A percentile compares a stretch with the other conserved stretches of the same genome.
Conservation (phyloP, 2,797 vertebrate species). For the Ambastaia sidthimunki region DNA sequence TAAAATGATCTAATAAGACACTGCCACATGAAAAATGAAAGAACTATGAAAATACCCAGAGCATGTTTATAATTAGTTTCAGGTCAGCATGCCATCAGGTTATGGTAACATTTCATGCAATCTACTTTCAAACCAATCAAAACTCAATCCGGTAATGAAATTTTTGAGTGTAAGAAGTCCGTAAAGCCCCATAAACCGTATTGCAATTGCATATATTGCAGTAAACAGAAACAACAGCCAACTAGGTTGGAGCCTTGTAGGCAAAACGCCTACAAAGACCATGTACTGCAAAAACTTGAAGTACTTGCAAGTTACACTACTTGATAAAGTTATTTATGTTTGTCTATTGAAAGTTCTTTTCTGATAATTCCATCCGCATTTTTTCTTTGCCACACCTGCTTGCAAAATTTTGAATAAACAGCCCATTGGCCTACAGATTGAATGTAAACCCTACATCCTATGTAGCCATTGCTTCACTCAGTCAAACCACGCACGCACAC, state of each 20-base stretch:
- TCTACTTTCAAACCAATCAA: not conserved
- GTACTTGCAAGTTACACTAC: not conserved
- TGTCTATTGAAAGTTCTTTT: not conserved
- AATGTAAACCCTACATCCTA: conserved; percentile 68
- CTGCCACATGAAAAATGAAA: not conserved
- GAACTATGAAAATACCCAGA: not conserved
- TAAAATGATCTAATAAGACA: not conserved
- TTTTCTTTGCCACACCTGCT: not conserved
- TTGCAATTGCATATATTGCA: not conserved
- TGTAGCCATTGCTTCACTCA: not conserved
- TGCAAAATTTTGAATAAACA: not conserved
- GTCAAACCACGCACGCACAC: too few relatives aligned
- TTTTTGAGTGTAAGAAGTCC: not conserved
- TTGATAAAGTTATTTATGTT: conserved; percentile 4
- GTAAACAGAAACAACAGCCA: not conserved
- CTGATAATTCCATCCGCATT: not conserved
- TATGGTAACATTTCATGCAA: not conserved
- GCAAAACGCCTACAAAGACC: not conserved
- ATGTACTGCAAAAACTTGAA: too few relatives aligned
- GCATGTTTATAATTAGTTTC: not conserved
- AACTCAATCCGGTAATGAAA: not conserved
- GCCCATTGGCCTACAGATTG: conserved; percentile 62
- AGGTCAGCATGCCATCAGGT: not conserved
- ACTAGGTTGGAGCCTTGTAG: not conserved
- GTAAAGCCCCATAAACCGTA: not conserved